Base-by-base conservation (phyloP, 2,888 invertebrate species). In the Idaea straminata region DNA sequence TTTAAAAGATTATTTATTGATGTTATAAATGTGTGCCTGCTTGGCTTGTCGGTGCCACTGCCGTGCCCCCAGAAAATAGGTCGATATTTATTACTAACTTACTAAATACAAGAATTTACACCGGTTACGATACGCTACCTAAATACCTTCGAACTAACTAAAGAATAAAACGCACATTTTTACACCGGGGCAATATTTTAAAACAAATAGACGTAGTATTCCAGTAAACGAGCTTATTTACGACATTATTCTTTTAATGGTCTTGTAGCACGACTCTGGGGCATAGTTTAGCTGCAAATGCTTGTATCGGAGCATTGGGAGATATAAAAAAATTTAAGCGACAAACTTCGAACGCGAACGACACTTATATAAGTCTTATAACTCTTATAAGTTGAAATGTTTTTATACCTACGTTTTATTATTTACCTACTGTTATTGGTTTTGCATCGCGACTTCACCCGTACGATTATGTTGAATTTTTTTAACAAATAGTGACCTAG, bases 291-390 rank as follows among this genome's bases (percentile, higher is more conserved):
- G 79, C 82, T 79, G 82, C 81, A 85, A 89, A 85, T 84, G 85
- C 82, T 87, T 80, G 77, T 85, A 91, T 88, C 86, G 86, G 79
- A 83, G 86, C 87, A 83, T 80, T 82, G 90, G 90, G 91, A 91
- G 83, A 76, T 83, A 89, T 90, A 86, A 87, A 86, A 88, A 85
- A 86, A 87, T 86, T 80, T 78, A 82, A 83, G 80, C 80, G 80
- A 77, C 78, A 72, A 88, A 87, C 83, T 89, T 88, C 71, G 76
- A 74, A 76, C 74, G 75, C 76, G 75, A 47, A 47, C 47, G 47
- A 47, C 47, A 13, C 47, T 72, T 76, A 76, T 77, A 78, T 72
- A 73, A 74, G 77, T 79, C 78, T 83, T 83, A 75, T 77, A 79
- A 79, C 74, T 77, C 78, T 75, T 75, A 78, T 67, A 68, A 47